phyloP scores from a whole-genome alignment of 2,113 vertebrate genomes.

The Dromaius novaehollandiae region DNA sequence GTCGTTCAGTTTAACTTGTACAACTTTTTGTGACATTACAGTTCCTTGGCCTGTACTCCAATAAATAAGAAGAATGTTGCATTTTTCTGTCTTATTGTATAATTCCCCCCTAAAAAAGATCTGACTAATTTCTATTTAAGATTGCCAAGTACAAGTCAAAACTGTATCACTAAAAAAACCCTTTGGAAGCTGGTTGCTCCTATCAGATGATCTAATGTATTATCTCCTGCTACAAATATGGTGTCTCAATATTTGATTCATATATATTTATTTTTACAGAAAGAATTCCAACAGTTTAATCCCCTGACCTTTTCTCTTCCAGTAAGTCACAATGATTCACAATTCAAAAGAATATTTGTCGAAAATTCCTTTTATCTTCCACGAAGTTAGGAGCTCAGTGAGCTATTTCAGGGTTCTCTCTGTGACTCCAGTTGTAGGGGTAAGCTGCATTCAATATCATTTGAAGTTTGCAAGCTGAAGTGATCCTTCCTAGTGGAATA shows the following conservation, averaged over 20 bases:
- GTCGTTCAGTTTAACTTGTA: neutral
- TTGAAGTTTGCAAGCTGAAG: neutral
- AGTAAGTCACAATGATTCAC: neutral
- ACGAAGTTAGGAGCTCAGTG: neutral
- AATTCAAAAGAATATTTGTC: neutral
- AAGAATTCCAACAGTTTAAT: neutral
- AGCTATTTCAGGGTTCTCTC: neutral
- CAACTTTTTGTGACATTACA: neutral
- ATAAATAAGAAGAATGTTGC: neutral
- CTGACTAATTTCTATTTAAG: neutral
- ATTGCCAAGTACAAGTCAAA: neutral
- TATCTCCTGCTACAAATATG: neutral
- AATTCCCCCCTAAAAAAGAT: neutral
- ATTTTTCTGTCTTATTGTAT: neutral
- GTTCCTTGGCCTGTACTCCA: neutral
- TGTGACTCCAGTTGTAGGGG: neutral
- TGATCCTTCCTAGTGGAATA: neutral
- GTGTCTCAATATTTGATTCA: neutral
- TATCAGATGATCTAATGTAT: neutral
- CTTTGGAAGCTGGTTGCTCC: neutral
- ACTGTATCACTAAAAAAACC: fast-evolving
- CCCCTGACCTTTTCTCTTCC: neutral
- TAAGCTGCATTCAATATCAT: neutral
- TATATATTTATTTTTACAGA: fast-evolving
- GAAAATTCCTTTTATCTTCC: neutral